Conservation (phyloP, 2,797 vertebrate species). For the Onychomys leucogaster region DNA sequence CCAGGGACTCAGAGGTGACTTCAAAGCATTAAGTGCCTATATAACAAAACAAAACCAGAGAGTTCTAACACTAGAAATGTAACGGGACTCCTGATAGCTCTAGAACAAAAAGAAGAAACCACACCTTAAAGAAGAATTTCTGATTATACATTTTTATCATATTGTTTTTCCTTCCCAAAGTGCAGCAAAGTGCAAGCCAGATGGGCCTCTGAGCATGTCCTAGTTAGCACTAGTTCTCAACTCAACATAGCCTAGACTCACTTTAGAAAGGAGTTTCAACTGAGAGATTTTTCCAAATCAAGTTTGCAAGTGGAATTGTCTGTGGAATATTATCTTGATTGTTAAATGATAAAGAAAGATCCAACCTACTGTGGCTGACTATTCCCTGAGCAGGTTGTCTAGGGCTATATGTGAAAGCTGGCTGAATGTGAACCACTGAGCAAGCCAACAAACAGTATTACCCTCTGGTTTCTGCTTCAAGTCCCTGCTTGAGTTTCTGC, state of each 20-base stretch:
- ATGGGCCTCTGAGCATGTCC: too few relatives aligned
- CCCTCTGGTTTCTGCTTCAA: neutral
- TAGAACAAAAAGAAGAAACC: neutral
- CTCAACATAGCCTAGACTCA: neutral
- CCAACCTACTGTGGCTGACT: neutral
- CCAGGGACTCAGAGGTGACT: too few relatives aligned
- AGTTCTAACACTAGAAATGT: neutral
- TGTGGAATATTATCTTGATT: neutral
- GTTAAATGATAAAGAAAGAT: neutral
- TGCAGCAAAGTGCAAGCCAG: neutral
- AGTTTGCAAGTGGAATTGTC: neutral
- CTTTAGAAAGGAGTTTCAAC: neutral
- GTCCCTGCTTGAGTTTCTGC: neutral
- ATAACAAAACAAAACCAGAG: neutral
- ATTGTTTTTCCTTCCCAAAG: neutral
- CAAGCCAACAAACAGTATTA: neutral
- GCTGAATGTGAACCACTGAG: neutral
- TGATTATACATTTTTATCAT: neutral
- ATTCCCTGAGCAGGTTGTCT: neutral
- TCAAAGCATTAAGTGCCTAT: neutral
- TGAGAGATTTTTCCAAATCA: neutral
- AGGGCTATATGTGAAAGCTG: neutral
- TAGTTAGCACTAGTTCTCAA: too few relatives aligned
- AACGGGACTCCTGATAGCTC: neutral
- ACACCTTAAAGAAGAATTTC: neutral